Evolutionary conservation across 2,113 vertebrate genomes (phyloP).

Genomic region (Taurulus bubalis): DNA sequence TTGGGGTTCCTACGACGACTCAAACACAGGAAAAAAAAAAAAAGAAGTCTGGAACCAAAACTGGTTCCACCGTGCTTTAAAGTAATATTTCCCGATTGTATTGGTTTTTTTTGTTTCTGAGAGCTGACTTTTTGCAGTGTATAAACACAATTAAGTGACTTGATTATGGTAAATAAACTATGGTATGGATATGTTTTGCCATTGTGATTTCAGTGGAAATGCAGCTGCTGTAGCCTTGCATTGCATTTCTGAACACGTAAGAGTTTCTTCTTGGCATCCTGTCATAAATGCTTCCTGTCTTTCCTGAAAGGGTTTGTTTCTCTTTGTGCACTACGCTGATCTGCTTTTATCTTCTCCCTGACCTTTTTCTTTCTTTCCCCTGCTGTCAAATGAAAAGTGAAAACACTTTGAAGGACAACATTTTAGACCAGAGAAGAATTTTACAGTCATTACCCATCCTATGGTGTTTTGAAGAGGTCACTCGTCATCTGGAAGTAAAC

Average conservation of each 20-base stretch:
- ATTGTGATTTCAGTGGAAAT: not conserved
- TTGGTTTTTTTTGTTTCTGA: too few species aligned
- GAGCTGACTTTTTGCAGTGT: too few species aligned
- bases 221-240: too few species aligned
- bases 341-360: constrained; percentile 25
- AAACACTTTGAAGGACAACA: constrained; percentile 27
- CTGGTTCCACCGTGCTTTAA: too few species aligned
- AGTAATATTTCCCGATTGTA: too few species aligned
- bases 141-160: not conserved
- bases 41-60: too few species aligned
- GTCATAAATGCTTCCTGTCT: constrained; percentile 2
- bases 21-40: too few species aligned
- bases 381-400: constrained; percentile 36
- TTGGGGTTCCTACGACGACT: too few species aligned
- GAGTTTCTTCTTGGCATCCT: not conserved
- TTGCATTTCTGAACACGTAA: not conserved
- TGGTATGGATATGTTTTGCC: not conserved
- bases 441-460: constrained; percentile 41
- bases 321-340: constrained; percentile 4
- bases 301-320: constrained; percentile 2
- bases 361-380: constrained; percentile 14
- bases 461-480: constrained; percentile 22
- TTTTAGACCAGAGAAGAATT: not conserved
- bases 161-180: not conserved
- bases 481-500: not conserved